Evolutionary conservation across 2,113 vertebrate genomes (phyloP).

Genomic region (Strix aluco): DNA sequence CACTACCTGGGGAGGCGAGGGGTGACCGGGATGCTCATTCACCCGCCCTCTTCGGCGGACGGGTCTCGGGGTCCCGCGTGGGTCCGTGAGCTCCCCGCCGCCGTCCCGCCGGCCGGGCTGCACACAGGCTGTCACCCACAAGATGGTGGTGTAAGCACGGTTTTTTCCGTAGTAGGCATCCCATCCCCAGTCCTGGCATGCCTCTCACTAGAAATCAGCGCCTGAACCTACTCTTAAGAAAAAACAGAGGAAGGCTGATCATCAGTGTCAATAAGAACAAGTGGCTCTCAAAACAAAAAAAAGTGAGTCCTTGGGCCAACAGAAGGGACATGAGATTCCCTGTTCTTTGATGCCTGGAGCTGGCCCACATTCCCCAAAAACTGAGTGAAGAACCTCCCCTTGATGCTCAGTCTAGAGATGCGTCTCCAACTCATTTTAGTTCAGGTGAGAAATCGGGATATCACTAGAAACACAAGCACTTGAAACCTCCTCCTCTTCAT

Average conservation of each 20-base stretch:
- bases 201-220: not conserved
- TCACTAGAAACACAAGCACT: not conserved
- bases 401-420: not conserved
- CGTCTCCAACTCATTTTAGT: not conserved
- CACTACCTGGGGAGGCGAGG: fast-evolving
- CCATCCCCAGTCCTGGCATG: fast-evolving
- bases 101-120: not conserved
- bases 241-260: not conserved
- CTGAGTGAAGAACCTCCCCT: not conserved
- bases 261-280: not conserved
- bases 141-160: not conserved
- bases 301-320: not conserved
- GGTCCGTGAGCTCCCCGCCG: no score
- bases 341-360: not conserved
- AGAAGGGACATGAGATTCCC: not conserved
- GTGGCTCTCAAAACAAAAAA: not conserved
- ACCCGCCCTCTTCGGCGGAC: fast-evolving
- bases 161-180: not conserved
- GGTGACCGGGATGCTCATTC: not conserved
- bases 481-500: not conserved
- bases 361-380: not conserved
- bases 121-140: not conserved
- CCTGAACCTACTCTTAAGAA: not conserved
- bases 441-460: not conserved
- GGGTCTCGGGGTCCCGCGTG: not conserved